These are phyloP conservation scores for Sanderia malayensis DNA, from an alignment of 30 jellyfish, hydroid and myxozoan species.

Conservation along the genomic window DNA sequence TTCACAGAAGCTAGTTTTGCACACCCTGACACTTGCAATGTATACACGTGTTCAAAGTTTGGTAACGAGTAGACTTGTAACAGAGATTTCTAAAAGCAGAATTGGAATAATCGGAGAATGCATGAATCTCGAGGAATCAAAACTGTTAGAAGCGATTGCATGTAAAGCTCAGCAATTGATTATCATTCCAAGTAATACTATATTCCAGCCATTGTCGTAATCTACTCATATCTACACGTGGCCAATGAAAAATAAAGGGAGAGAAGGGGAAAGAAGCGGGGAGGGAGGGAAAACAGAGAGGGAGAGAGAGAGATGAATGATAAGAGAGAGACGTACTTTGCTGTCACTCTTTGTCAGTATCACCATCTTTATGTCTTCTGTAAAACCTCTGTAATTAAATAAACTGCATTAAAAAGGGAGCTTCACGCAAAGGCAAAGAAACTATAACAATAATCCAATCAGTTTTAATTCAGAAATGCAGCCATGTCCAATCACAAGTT, in stretches of 20 bases:
- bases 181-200: not conserved
- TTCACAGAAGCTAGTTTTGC: slow-evolving; percentile 71
- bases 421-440: not conserved
- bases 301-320: too few species aligned
- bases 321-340: too few species aligned
- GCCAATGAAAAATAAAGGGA: not conserved
- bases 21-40: slow-evolving; percentile 85
- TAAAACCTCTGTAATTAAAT: slow-evolving; percentile 45
- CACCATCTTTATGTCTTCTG: slow-evolving; percentile 79
- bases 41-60: slow-evolving; percentile 81
- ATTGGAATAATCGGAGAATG: not conserved
- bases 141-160: not conserved
- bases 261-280: too few species aligned
- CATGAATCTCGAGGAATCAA: not conserved
- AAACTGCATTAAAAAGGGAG: not conserved
- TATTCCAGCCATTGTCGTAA: not conserved
- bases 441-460: not conserved
- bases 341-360: slow-evolving; percentile 58
- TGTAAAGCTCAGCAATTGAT: not conserved
- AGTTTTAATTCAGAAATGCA: not conserved
- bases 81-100: slow-evolving; percentile 54
- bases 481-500: not conserved
- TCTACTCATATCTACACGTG: not conserved
- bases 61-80: slow-evolving; percentile 90
- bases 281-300: too few species aligned